Evolutionary conservation across 2,113 vertebrate genomes (phyloP).

Genomic region (Melanostigma gelatinosum): DNA sequence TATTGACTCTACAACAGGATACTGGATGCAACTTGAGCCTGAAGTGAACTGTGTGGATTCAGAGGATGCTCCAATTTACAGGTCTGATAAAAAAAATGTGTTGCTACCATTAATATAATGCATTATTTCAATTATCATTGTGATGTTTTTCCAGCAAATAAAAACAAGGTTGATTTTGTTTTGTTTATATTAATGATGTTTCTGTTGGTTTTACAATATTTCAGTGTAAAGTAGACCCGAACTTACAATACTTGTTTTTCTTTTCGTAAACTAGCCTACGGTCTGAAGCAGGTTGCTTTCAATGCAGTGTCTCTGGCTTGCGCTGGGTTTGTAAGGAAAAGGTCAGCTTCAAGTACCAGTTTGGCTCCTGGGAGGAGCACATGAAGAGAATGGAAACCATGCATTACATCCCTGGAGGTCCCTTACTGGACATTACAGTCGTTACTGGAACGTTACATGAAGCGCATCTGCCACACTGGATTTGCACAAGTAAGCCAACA

Average conservation of each 20-base stretch:
- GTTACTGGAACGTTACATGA: constrained; percentile 20
- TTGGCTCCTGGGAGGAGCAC: constrained; percentile 42
- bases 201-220: neutral
- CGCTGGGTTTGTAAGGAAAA: constrained; percentile 37
- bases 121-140: neutral
- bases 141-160: neutral
- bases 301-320: constrained; percentile 44
- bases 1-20: no score
- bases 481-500: constrained; percentile 15
- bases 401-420: constrained; percentile 37
- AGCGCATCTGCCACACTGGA: constrained; percentile 47
- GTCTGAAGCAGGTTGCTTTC: constrained; percentile 36
- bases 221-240: neutral
- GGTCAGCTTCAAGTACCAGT: constrained; percentile 30
- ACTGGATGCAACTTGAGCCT: neutral
- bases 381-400: neutral
- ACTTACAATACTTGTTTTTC: neutral
- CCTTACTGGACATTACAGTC: constrained; percentile 40
- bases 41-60: neutral
- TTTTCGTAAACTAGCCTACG: constrained; percentile 10
- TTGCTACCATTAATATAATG: neutral
- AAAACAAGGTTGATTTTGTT: neutral
- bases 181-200: neutral
- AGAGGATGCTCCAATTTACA: neutral
- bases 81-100: neutral